Evolutionary conservation across 2,888 invertebrate species (phyloP).

Genomic region (Agrenia bidenticulata): DNA sequence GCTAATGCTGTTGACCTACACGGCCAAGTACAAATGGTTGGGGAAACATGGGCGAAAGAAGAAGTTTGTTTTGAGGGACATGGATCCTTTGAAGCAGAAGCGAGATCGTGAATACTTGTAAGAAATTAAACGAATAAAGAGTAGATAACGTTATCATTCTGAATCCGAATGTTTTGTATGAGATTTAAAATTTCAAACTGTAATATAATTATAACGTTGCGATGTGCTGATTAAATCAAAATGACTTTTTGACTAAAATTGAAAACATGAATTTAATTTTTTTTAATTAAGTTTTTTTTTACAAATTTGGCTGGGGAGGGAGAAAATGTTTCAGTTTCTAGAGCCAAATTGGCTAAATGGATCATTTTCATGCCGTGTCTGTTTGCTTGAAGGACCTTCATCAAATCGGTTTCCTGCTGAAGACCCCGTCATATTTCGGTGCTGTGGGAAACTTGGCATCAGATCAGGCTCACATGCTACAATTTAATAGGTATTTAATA

Average conservation of each 20-base stretch:
- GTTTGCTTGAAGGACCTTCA: constrained; percentile 18
- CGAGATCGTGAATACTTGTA: constrained; percentile 49
- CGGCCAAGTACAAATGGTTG: constrained; percentile 81
- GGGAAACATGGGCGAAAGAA: constrained; percentile 60
- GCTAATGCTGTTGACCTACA: constrained; percentile 72
- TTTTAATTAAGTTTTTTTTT: background rate
- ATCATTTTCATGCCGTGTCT: constrained; percentile 15
- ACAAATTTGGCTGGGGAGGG: no score
- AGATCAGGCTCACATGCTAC: constrained; percentile 92
- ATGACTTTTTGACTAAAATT: no score
- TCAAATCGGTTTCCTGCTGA: constrained; percentile 18
- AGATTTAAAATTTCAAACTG: no score
- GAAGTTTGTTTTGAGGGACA: constrained; percentile 61
- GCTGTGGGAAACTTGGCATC: constrained; percentile 98
- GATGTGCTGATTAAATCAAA: no score
- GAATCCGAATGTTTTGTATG: no score
- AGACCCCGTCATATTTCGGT: constrained; percentile 67
- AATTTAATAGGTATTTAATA: constrained; percentile 53
- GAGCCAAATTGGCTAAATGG: constrained; percentile 15
- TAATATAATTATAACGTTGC: no score
- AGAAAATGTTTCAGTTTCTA: background rate
- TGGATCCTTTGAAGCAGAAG: constrained; percentile 64
- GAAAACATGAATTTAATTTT: background rate
- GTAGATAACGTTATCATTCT: no score
- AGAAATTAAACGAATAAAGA: no score